These are phyloP conservation scores for Stercorarius parasiticus DNA, from an alignment of 2,113 vertebrate genomes.

Conservation along the genomic window DNA sequence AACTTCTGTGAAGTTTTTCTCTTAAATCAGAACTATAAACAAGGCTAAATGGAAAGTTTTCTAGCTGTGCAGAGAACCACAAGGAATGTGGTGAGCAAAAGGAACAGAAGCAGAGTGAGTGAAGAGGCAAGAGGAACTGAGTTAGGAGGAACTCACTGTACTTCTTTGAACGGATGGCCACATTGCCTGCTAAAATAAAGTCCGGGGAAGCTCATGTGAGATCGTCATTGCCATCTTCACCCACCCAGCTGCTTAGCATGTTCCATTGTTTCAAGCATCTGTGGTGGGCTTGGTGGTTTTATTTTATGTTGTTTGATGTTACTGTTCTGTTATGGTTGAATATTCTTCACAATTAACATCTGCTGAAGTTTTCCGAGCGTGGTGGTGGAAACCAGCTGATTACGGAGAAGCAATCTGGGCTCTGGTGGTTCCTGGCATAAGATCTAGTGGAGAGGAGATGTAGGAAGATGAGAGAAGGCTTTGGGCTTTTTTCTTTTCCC, in stretches of 20 bases:
- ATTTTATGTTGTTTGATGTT: neutral
- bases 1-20: neutral
- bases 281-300: neutral
- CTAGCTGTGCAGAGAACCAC: neutral
- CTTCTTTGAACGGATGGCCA: neutral
- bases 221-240: neutral
- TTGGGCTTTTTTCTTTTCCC: neutral
- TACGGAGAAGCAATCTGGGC: neutral
- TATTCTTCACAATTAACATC: neutral
- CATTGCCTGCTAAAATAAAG: neutral
- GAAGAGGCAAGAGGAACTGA: neutral
- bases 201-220: neutral
- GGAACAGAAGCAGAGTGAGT: accelerated
- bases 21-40: neutral
- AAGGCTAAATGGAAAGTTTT: neutral
- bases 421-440: neutral
- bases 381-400: neutral
- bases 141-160: neutral
- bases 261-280: neutral
- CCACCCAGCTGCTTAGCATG: neutral
- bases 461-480: neutral
- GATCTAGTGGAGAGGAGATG: neutral
- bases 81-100: neutral
- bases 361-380: neutral
- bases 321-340: neutral